Conservation (phyloP, 1,140 invertebrate species). For the Sitobion miscanthi region DNA sequence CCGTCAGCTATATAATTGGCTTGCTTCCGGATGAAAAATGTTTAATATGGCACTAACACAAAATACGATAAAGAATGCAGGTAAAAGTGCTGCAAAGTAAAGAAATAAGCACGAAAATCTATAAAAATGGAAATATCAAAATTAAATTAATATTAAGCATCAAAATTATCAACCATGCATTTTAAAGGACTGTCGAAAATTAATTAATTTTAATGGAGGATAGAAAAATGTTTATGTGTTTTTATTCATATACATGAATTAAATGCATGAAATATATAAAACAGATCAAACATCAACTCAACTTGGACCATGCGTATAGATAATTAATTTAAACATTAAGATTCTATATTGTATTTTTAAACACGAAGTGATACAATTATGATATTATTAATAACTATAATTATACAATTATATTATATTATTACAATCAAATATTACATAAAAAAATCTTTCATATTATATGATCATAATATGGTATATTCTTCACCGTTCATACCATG, state of each 20-base stretch:
- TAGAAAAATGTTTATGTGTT: not conserved
- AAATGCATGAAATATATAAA: not conserved
- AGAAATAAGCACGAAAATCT: not conserved
- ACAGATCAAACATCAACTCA: not conserved
- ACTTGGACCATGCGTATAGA: not conserved
- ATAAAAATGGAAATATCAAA: not conserved
- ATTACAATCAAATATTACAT: not conserved
- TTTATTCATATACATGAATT: not conserved
- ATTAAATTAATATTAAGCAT: not conserved
- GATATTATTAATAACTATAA: not conserved
- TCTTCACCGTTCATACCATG: not conserved
- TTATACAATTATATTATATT: not conserved
- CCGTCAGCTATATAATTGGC: constrained; percentile 14
- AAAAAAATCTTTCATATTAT: not conserved
- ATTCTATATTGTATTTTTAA: not conserved
- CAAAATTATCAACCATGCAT: not conserved
- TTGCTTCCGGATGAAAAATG: constrained; percentile 10
- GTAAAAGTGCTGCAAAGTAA: not conserved
- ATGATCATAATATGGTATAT: not conserved
- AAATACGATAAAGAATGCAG: not conserved
- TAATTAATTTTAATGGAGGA: not conserved
- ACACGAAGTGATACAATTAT: not conserved
- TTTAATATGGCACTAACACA: not conserved
- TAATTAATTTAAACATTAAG: not conserved
- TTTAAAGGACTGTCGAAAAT: not conserved